Percentiles rank a stretch among this genome's conserved stretches.
phyloP scores from a whole-genome alignment of 2,797 vertebrate species.

The Emys orbicularis region DNA sequence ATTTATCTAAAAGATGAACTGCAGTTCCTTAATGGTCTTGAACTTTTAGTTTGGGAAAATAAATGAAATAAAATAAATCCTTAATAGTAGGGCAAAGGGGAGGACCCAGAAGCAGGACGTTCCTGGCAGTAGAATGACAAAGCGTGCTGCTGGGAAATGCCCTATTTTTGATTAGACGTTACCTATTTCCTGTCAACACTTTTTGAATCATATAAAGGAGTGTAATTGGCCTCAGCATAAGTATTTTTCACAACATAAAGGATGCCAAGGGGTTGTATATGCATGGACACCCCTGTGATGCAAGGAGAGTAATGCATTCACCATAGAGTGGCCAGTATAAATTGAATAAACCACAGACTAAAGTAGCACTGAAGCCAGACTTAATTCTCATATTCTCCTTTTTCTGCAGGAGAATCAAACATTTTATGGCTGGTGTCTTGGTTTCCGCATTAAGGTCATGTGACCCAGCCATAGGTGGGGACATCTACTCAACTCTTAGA shows the following conservation, averaged over 20 bases:
- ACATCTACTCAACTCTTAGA: not conserved
- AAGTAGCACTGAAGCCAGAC: not conserved
- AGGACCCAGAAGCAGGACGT: constrained; percentile 34
- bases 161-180: constrained; percentile 35
- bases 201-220: not conserved
- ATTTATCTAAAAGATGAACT: constrained; percentile 74
- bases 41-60: constrained; percentile 73
- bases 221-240: constrained; percentile 8
- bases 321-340: not conserved
- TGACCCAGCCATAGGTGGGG: not conserved
- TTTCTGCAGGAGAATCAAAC: not conserved
- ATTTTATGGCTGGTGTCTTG: not conserved
- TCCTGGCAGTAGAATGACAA: constrained; percentile 59
- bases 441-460: not conserved
- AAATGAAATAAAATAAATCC: constrained; percentile 70
- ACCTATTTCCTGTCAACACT: constrained; percentile 56
- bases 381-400: not conserved
- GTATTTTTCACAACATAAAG: constrained; percentile 37
- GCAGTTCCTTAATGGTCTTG: constrained; percentile 68
- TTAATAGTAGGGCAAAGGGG: constrained; percentile 12
- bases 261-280: constrained; percentile 12
- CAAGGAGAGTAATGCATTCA: not conserved
- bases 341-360: not conserved
- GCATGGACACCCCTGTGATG: rapidly evolving
- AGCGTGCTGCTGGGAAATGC: constrained; percentile 46